These are phyloP conservation scores for Melospiza georgiana DNA, from an alignment of 2,113 vertebrate species.

Conservation along the genomic window DNA sequence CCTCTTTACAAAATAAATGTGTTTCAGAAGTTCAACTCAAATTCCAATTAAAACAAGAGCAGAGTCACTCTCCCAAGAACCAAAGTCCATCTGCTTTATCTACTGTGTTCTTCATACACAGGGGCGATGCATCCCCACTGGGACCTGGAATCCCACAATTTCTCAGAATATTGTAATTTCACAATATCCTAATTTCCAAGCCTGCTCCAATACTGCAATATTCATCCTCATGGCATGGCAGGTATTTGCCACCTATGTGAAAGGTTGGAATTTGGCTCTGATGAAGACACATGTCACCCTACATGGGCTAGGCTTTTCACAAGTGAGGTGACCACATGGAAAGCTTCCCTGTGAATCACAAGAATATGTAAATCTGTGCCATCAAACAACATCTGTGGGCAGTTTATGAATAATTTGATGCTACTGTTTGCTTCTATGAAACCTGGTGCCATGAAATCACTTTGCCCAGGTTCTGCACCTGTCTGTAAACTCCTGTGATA, in stretches of 20 bases:
- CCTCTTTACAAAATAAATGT: neutral
- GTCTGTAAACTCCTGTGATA: neutral
- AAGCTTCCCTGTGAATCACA: neutral
- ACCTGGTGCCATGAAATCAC: neutral
- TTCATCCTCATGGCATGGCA: neutral
- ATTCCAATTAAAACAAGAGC: neutral
- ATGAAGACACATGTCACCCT: no score
- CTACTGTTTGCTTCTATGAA: neutral
- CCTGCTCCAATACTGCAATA: neutral
- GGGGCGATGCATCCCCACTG: neutral
- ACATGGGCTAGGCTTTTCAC: neutral
- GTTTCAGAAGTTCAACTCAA: neutral
- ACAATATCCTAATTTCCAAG: neutral
- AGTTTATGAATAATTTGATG: neutral
- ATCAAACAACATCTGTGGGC: neutral
- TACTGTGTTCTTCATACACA: neutral
- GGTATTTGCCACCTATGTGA: neutral
- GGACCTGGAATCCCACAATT: neutral
- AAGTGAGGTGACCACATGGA: neutral
- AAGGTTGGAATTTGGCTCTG: neutral
- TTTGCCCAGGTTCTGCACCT: neutral
- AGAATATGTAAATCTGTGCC: neutral
- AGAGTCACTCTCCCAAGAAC: neutral
- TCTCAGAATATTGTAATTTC: neutral
- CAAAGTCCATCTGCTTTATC: neutral